These are phyloP conservation scores for Camponotus fellah DNA, from an alignment of 2,888 invertebrate species.

Conservation along the genomic window DNA sequence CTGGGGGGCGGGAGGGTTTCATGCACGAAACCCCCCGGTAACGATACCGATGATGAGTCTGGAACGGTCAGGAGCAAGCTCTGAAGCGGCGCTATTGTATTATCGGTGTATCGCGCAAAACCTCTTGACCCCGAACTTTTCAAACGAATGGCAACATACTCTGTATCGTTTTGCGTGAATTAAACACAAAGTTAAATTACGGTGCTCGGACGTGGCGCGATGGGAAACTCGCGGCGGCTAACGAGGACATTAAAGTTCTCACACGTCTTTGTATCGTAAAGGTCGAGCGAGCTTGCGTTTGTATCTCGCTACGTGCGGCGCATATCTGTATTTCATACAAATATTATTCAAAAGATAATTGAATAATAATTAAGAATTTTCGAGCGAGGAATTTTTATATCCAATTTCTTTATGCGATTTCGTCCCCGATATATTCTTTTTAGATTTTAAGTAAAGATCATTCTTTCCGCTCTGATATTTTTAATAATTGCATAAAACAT, in stretches of 20 bases:
- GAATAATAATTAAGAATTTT: background rate
- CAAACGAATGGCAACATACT: background rate
- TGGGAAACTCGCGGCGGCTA: background rate
- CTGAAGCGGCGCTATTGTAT: background rate
- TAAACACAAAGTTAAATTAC: conserved; percentile 27
- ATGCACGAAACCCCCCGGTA: background rate
- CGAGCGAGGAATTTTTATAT: background rate
- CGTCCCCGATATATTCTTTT: background rate
- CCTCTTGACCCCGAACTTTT: conserved; percentile 25
- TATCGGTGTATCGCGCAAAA: background rate
- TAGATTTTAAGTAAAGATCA: background rate
- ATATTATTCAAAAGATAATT: background rate
- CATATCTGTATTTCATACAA: background rate
- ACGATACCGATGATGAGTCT: background rate
- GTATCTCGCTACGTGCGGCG: background rate
- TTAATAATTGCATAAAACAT: background rate
- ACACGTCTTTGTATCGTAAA: background rate
- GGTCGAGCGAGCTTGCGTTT: conserved; percentile 1
- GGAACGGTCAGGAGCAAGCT: background rate
- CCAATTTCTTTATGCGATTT: background rate
- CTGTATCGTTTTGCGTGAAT: conserved; percentile 5
- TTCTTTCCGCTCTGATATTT: background rate
- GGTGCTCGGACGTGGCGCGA: background rate
- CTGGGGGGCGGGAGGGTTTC: background rate
- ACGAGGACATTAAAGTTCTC: conserved; percentile 2